phyloP scores from a whole-genome alignment of 2,797 vertebrate genomes.

The Acanthiza pusilla region DNA sequence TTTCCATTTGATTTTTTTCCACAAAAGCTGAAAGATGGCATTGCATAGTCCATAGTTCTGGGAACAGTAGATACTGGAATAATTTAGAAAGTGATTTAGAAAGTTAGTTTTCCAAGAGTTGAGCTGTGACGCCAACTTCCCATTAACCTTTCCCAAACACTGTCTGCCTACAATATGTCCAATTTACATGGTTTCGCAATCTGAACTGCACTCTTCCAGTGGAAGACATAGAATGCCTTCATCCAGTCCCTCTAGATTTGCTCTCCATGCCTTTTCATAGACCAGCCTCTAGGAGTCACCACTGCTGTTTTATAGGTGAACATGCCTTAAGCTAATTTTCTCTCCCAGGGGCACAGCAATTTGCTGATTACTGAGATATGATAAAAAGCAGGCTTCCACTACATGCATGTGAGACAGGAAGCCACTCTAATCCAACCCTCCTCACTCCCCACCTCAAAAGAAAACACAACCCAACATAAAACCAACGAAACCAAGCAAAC shows the following conservation, averaged over 20 bases:
- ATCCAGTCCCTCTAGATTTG: background rate
- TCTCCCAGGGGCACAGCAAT: background rate
- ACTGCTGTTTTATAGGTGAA: background rate
- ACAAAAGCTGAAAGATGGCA: background rate
- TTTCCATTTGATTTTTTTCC: background rate
- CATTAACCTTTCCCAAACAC: background rate
- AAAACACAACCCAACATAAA: background rate
- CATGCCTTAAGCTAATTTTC: background rate
- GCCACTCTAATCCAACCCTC: background rate
- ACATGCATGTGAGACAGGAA: background rate
- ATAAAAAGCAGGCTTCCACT: background rate
- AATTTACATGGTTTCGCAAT: background rate
- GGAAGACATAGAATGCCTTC: background rate
- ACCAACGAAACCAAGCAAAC: accelerated
- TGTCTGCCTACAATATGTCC: too few species aligned
- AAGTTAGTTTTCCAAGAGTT: background rate
- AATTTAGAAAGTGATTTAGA: background rate
- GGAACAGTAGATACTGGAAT: background rate
- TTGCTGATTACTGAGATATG: background rate
- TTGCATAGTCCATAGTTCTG: background rate
- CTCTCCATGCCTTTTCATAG: background rate
- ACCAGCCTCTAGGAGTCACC: background rate
- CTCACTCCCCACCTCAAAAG: accelerated
- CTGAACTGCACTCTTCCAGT: background rate
- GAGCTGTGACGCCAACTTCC: background rate